A percentile compares a stretch with the other conserved stretches of the same genome.
These are phyloP conservation scores for Corythornis leucogaster DNA, from an alignment of 2,797 vertebrate species.

Conservation along the genomic window DNA sequence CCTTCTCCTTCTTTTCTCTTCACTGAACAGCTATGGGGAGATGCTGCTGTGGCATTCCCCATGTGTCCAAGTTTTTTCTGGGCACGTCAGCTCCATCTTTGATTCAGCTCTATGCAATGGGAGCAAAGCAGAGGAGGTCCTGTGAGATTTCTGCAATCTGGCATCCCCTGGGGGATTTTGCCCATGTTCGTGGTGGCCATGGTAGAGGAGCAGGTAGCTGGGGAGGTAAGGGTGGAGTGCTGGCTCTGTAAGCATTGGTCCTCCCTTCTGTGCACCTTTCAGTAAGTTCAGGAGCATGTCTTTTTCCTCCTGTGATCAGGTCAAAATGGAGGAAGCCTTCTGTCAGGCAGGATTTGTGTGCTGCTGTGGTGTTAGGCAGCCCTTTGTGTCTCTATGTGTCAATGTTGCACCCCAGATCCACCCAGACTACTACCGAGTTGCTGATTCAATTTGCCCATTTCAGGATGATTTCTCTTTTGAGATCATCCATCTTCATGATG, in stretches of 20 bases:
- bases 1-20: not conserved
- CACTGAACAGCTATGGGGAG: not conserved
- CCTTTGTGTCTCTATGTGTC: rapidly evolving
- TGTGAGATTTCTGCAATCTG: not conserved
- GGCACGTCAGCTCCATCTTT: rapidly evolving
- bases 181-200: rapidly evolving
- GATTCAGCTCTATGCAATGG: not conserved
- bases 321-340: not conserved
- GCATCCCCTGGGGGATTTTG: not conserved
- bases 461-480: not conserved
- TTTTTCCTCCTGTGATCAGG: not conserved
- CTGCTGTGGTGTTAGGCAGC: not conserved
- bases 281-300: not conserved
- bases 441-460: conserved; percentile 9
- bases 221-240: not conserved
- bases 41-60: not conserved
- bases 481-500: not conserved
- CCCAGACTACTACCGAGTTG: not conserved
- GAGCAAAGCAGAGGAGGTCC: not conserved
- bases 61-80: not conserved
- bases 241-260: not conserved
- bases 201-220: not conserved
- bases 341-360: not conserved
- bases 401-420: not conserved
- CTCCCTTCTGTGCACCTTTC: not conserved